A percentile compares a stretch with the other conserved stretches of the same genome.
These are phyloP conservation scores for Oncorhynchus clarkii DNA, from an alignment of 2,113 vertebrate species.

Conservation along the genomic window DNA sequence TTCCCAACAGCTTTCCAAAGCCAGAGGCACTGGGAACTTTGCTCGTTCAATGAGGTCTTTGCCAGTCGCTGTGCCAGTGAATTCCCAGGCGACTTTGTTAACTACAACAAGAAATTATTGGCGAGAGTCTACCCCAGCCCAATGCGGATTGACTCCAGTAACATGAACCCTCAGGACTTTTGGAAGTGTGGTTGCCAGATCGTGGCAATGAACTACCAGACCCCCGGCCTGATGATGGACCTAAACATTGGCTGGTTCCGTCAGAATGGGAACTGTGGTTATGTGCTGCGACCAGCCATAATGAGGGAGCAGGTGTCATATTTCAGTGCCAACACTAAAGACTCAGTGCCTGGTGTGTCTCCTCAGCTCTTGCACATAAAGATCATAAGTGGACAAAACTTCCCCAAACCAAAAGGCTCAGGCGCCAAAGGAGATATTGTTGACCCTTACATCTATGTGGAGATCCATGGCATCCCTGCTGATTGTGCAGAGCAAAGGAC, in stretches of 20 bases:
- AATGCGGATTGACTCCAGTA: slow-evolving; percentile 98
- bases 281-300: slow-evolving; percentile 91
- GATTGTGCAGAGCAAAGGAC: slow-evolving; percentile 97
- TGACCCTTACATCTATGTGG: slow-evolving; percentile 95
- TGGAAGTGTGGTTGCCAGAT: slow-evolving; percentile 99
- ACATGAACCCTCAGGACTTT: slow-evolving; percentile 99
- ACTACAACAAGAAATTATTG: slow-evolving; percentile 96
- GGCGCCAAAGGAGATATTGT: slow-evolving; percentile 97
- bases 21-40: slow-evolving; percentile 97
- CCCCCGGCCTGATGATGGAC: slow-evolving; percentile 97
- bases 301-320: slow-evolving; percentile 98
- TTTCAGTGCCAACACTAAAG: slow-evolving; percentile 97
- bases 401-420: slow-evolving; percentile 97
- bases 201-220: slow-evolving; percentile 98
- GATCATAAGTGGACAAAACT: slow-evolving; percentile 96
- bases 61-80: slow-evolving; percentile 90
- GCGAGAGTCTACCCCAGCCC: slow-evolving; percentile 92
- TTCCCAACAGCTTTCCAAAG: slow-evolving; percentile 90
- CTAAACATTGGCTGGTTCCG: slow-evolving; percentile 96
- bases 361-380: slow-evolving; percentile 97
- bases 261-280: slow-evolving; percentile 96
- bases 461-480: slow-evolving; percentile 95
- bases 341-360: slow-evolving; percentile 94
- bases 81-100: slow-evolving; percentile 94
- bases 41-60: slow-evolving; percentile 95